These are phyloP conservation scores for Tilapia sparmanii DNA, from an alignment of 2,113 vertebrate species.

Conservation along the genomic window DNA sequence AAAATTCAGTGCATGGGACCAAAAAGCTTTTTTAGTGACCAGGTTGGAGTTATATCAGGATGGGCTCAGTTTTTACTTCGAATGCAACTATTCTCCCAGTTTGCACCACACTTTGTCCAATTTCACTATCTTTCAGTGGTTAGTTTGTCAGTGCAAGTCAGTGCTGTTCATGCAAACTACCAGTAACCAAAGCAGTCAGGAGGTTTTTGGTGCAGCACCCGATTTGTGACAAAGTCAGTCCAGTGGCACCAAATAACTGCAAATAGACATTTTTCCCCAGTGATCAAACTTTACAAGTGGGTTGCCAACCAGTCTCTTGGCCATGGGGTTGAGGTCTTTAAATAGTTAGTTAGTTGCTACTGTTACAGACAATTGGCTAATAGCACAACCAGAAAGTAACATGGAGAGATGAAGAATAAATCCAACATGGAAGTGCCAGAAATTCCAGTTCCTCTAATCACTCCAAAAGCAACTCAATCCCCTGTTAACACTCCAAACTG, in stretches of 20 bases:
- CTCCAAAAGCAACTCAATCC: not conserved
- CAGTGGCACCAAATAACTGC: not conserved
- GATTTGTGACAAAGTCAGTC: not conserved
- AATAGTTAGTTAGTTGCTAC: not conserved
- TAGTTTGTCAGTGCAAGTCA: rapidly evolving
- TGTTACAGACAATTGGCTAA: not conserved
- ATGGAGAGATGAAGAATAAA: not conserved
- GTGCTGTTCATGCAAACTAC: not conserved
- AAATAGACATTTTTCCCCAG: not conserved
- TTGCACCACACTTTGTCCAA: not conserved
- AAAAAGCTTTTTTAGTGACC: not conserved
- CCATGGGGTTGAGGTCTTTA: not conserved
- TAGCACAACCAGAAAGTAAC: not conserved
- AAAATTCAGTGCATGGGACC: not conserved
- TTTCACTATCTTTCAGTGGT: not conserved
- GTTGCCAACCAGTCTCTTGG: not conserved
- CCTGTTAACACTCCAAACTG: not conserved
- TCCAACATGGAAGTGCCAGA: not conserved
- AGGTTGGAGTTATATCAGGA: not conserved
- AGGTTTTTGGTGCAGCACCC: not conserved
- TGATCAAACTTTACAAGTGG: not conserved
- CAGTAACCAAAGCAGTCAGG: not conserved
- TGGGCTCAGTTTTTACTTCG: not conserved
- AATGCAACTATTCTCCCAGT: not conserved
- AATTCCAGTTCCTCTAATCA: not conserved